Conservation (phyloP, 2,888 invertebrate genomes). For the Drosophila aldrichi region DNA sequence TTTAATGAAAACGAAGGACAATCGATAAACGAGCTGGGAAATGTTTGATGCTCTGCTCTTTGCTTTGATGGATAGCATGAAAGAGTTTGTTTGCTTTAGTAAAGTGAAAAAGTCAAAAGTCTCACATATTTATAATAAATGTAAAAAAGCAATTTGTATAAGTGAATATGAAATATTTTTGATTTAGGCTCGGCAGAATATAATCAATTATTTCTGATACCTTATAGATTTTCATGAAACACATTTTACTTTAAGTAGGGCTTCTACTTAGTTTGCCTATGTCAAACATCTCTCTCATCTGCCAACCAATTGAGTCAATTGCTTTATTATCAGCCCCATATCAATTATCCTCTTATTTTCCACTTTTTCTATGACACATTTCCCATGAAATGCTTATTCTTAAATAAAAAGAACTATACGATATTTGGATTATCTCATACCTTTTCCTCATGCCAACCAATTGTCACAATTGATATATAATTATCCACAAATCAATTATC, state of each 20-base stretch:
- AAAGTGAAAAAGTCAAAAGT: not conserved
- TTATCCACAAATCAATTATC: conserved; percentile 1
- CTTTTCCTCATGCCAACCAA: not conserved
- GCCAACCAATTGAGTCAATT: too few species aligned
- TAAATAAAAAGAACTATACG: not conserved
- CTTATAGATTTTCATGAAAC: too few species aligned
- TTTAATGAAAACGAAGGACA: not conserved
- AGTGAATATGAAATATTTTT: too few species aligned
- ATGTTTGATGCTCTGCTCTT: not conserved
- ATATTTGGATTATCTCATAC: not conserved
- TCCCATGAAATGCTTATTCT: not conserved
- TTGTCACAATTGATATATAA: not conserved
- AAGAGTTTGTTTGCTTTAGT: too few species aligned
- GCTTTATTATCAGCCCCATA: too few species aligned
- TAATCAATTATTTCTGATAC: too few species aligned
- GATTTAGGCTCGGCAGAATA: too few species aligned
- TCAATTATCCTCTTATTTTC: too few species aligned
- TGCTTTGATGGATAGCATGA: not conserved
- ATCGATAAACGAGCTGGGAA: conserved; percentile 6
- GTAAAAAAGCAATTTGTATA: too few species aligned
- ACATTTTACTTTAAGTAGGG: too few species aligned
- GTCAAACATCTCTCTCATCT: too few species aligned
- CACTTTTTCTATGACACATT: not conserved
- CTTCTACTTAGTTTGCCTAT: too few species aligned
- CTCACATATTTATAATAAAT: not conserved